phyloP scores from a whole-genome alignment of 2,888 invertebrate species.

The Nasonia oneida region DNA sequence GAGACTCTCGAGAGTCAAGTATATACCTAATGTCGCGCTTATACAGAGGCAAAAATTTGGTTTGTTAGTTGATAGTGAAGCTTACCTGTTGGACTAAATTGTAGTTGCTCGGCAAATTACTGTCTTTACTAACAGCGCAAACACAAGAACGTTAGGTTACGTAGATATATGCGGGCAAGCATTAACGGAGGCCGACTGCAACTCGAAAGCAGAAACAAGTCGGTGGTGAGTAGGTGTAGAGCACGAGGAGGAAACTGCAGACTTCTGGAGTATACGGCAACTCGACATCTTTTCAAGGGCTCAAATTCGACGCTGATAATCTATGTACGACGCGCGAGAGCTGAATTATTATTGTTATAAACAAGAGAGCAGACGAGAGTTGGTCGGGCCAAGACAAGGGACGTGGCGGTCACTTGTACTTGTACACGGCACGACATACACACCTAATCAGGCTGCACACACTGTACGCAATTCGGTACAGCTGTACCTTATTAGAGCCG shows the following conservation, averaged over 20 bases:
- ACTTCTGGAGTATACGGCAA: background rate
- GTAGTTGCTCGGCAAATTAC: constrained; percentile 30
- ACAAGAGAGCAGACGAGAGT: constrained; percentile 56
- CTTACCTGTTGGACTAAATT: constrained; percentile 46
- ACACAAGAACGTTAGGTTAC: constrained; percentile 53
- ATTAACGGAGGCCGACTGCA: constrained; percentile 33
- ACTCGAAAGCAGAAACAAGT: constrained; percentile 28
- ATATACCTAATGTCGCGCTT: background rate
- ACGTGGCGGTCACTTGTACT: constrained; percentile 48
- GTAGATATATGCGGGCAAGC: constrained; percentile 36
- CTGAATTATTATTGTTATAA: constrained; percentile 38
- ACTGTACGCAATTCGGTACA: background rate
- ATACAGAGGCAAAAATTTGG: background rate
- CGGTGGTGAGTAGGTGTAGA: constrained; percentile 6
- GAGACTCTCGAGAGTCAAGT: background rate
- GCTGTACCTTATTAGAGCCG: background rate
- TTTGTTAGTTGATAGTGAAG: background rate
- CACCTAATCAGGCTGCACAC: background rate
- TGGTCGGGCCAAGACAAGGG: constrained; percentile 17
- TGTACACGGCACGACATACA: background rate
- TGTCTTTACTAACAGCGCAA: constrained; percentile 8
- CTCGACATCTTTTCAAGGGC: constrained; percentile 48
- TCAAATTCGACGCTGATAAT: constrained; percentile 21
- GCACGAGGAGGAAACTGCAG: constrained; percentile 12
- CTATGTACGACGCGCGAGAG: background rate